Base-by-base conservation (phyloP, 2,113 vertebrate genomes). In the Onychostruthus taczanowskii region DNA sequence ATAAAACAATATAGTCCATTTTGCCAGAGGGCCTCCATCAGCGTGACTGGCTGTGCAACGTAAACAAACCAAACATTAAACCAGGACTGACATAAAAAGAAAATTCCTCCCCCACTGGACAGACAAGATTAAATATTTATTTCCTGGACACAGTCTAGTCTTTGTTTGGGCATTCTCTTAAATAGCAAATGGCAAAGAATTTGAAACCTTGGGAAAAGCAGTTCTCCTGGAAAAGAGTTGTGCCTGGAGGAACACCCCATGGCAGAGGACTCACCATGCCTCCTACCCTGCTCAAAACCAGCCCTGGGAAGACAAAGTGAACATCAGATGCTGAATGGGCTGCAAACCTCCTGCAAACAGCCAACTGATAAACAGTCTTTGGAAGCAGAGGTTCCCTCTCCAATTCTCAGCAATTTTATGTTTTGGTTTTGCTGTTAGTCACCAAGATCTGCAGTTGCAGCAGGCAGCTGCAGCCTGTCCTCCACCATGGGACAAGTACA, bases 21-120 rank as follows among this genome's bases (percentile, higher is more conserved):
- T 43, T 0, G 1, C 55, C 47, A 33, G 28, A 76, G 49, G 47
- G 41, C 82, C 59, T 62, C 14, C 14, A 35, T 58, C 79, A 86
- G 67, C 24, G 2, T 52, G 74, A 74, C 64, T 72, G 69, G 61
- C 87, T 87, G 52, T 3, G 5, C 81, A 50, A 26, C 4, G n/a
- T 44, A 85, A 96, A 87, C 73, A 87, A 94, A 70, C 15, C 56
- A 85, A 89, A 52, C 47, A 35, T 15, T 50, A 70, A 70, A 81
- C 0, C 3, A 66, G 41, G 37, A 68, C 24, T 33, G 89, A 89
- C 52, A 63, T 23, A 28, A 61, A 88, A 73, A 61, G 18, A 88
- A 74, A 77, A 92, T 26, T 86, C 73, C 47, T 92, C 62, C 52
- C 16, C 26, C 62, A 18, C 52, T 13, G 28, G 44, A 87, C 39